These are phyloP conservation scores for Drosophila sturtevanti DNA, from an alignment of 1,140 invertebrate genomes.

Conservation along the genomic window DNA sequence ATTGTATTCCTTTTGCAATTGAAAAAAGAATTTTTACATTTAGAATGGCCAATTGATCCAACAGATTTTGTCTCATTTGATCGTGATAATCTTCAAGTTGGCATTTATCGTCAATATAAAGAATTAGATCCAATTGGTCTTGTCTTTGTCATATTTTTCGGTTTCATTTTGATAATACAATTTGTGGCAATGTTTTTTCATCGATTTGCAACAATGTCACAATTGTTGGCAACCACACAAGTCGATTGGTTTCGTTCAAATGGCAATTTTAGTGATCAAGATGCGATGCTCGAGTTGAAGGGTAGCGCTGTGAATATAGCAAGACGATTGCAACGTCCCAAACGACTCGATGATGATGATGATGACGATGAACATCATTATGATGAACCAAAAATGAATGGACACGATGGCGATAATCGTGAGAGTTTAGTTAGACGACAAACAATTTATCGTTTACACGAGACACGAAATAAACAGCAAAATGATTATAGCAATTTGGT, in stretches of 20 bases:
- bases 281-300: constrained; percentile 84
- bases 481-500: constrained; percentile 76
- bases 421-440: constrained; percentile 61
- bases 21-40: constrained; percentile 88
- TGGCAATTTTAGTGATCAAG: constrained; percentile 78
- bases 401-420: constrained; percentile 48
- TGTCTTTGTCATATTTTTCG: constrained; percentile 90
- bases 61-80: constrained; percentile 87
- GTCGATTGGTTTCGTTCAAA: constrained; percentile 82
- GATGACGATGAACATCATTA: constrained; percentile 78
- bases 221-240: constrained; percentile 91
- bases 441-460: constrained; percentile 70
- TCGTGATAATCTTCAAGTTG: constrained; percentile 82
- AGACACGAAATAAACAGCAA: constrained; percentile 58
- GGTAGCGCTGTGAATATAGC: constrained; percentile 86
- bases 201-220: constrained; percentile 91
- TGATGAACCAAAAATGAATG: constrained; percentile 33
- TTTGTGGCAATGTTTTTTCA: constrained; percentile 93
- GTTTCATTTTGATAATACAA: constrained; percentile 88
- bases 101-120: constrained; percentile 84
- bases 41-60: constrained; percentile 89
- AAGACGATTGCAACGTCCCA: constrained; percentile 84
- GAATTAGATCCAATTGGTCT: constrained; percentile 91
- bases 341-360: constrained; percentile 81
- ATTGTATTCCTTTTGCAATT: constrained; percentile 91